Evolutionary conservation across 1,140 invertebrate species (phyloP), one percentile per base, ranked within the genome.

Genomic region (Ips typographus): DNA sequence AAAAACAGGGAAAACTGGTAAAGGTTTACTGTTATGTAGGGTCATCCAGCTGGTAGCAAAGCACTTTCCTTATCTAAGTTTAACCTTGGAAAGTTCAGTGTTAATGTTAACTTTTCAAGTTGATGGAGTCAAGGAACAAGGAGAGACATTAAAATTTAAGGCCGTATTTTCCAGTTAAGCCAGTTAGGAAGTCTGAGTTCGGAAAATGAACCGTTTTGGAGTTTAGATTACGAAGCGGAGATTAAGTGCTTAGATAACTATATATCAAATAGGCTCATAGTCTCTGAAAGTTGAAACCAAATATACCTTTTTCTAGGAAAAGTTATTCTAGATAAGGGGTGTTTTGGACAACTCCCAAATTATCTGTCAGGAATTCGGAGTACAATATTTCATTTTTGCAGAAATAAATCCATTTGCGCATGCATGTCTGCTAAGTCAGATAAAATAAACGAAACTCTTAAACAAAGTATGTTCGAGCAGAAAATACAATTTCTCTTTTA

Each of bases 151-250:
- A 59, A 68, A 68, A 68, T 68, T 39, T 60, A 59, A 42, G 57
- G 57, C 7, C 65, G 58, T 68, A 68, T 60, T 68, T 68, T 60
- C 56, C 42, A 41, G 43, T 40, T 65, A 65, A 65, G 64, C 64
- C 53, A 65, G 40, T 65, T 56, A 39, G 51, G 57, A 65, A 47
- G 40, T 65, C 41, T 49, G 64, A 65, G 41, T 65, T 40, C 41
- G 52, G 42, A 65, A 65, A 65, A 36, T 36, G 53, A 65, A 39
- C 64, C 40, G 64, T 65, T 57, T 58, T 44, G 51, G 64, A 55
- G 4, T 40, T 42, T 44, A 43, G 53, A 57, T 65, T 65, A 65
- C 8, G 36, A 44, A 40, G 55, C 41, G 57, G 57, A 56, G 64
- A 57, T 65, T 65, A 65, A 41, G 47, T 57, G 64, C 47, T 55